A percentile compares a stretch with the other conserved stretches of the same genome.
These are phyloP conservation scores for Hyposmocoma kahamanoa DNA, from an alignment of 1,140 invertebrate species.

Conservation along the genomic window DNA sequence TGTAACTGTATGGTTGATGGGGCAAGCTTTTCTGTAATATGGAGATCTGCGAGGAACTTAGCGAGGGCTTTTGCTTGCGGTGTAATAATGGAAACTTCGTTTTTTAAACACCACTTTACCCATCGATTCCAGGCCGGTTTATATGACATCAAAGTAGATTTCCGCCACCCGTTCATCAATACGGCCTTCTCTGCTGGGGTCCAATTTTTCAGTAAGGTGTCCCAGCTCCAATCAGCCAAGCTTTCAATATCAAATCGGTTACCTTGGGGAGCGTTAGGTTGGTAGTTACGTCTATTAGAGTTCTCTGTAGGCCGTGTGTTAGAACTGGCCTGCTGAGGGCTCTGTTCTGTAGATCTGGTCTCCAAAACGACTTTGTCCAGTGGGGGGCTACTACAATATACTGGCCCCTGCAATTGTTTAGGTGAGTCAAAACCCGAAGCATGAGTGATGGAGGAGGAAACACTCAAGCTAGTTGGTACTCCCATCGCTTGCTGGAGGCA, in stretches of 20 bases:
- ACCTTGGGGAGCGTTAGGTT: not conserved
- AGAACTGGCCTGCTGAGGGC: not conserved
- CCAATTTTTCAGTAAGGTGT: not conserved
- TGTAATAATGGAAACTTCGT: not conserved
- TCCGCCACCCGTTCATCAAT: conserved; percentile 4
- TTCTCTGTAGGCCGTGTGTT: not conserved
- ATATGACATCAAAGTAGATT: conserved; percentile 8
- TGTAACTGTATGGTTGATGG: conserved; percentile 5
- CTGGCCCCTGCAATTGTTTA: conserved; percentile 13
- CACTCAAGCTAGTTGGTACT: conserved; percentile 23
- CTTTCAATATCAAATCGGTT: not conserved
- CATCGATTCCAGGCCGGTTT: conserved; percentile 5
- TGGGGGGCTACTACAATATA: not conserved
- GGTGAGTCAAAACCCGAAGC: conserved; percentile 19
- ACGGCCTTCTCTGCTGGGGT: not conserved
- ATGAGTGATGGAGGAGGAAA: conserved; percentile 29
- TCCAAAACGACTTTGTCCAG: not conserved
- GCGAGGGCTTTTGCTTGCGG: conserved; percentile 3
- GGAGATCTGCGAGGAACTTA: conserved; percentile 4
- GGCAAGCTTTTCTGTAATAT: conserved; percentile 4
- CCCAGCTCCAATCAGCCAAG: conserved; percentile 4
- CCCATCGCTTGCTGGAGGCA: conserved; percentile 30
- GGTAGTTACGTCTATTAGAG: not conserved
- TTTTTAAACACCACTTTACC: not conserved
- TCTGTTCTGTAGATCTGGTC: not conserved